phyloP scores from a whole-genome alignment of 2,888 invertebrate species.

The Melikaiella ostensackeni region DNA sequence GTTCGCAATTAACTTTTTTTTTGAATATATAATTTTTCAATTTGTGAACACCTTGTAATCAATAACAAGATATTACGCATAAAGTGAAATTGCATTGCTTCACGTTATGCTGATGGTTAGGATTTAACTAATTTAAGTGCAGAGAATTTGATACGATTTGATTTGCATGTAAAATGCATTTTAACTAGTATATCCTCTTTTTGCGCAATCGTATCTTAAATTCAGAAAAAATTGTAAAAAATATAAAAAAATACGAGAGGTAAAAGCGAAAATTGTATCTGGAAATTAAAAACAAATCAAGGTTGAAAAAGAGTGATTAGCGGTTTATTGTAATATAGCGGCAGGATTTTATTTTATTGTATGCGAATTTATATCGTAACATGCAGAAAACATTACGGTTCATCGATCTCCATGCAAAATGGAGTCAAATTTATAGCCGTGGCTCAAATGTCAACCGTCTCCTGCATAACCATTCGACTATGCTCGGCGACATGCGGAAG shows the following conservation, averaged over 20 bases:
- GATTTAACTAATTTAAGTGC: background rate
- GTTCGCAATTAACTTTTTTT: no score
- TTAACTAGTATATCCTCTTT: background rate
- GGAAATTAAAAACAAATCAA: slow-evolving; percentile 1
- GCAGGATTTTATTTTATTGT: no score
- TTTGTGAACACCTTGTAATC: background rate
- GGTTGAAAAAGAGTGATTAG: background rate
- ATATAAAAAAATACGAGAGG: background rate
- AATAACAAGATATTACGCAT: background rate
- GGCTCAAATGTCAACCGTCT: slow-evolving; percentile 15
- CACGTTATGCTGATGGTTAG: background rate
- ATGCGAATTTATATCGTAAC: background rate
- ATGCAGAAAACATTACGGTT: slow-evolving; percentile 8
- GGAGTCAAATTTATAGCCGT: slow-evolving; percentile 6
- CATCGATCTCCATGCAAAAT: background rate
- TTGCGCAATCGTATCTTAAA: background rate
- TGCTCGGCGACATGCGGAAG: background rate
- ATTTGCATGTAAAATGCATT: background rate
- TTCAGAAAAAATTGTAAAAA: background rate
- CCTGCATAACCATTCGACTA: slow-evolving; percentile 25
- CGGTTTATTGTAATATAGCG: background rate
- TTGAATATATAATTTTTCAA: background rate
- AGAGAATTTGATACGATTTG: background rate
- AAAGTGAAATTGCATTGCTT: background rate
- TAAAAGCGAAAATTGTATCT: background rate